Evolutionary conservation across 1,140 invertebrate species (phyloP), one percentile per base, ranked within the genome.

Genomic region (Plectus sambesii): DNA sequence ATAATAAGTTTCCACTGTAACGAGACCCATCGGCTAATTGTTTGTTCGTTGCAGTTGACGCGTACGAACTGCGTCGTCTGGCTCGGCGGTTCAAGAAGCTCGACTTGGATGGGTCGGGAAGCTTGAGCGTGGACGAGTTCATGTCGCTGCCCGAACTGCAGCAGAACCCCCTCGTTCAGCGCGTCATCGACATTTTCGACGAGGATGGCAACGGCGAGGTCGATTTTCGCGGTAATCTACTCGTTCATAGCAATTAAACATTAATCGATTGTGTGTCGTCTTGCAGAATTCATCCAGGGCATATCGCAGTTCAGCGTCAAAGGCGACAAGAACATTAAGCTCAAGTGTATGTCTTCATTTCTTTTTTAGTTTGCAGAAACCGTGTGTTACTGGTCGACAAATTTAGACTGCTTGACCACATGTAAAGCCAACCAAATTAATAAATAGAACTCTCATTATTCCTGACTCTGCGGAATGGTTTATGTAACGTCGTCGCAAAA

Each of bases 251-350:
- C 25, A 6, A 9, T 42, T 6, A 15, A 42, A 29, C 2, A 27
- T 23, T 2, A 27, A 24, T 12, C 3, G 9, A 33, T 22, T 44
- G 27, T 60, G 15, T 38, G 19, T 9, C 45, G 12, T 17, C 22
- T 59, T 69, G 41, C 53, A 71, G 70, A 70, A 44, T 70, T 72
- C 48, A 72, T 72, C 29, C 69, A 70, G 55, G 70, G 68, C 17
- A 70, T 70, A 35, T 70, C 65, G 19, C 70, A 70, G 47, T 70
- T 70, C 42, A 70, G 65, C 49, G 70, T 72, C n/a, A 72, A 72
- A 51, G 69, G 70, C 27, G 70, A 72, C 49, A 72, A 71, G 35
- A 62, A 65, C 33, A 59, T 58, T 19, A 70, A 72, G 53, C 44
- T 72, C 29, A 55, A 53, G 53, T 72, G 63, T 66, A 51, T 55